Conservation (phyloP, 2,888 invertebrate genomes). For the Heteromyza rotundicornis region DNA sequence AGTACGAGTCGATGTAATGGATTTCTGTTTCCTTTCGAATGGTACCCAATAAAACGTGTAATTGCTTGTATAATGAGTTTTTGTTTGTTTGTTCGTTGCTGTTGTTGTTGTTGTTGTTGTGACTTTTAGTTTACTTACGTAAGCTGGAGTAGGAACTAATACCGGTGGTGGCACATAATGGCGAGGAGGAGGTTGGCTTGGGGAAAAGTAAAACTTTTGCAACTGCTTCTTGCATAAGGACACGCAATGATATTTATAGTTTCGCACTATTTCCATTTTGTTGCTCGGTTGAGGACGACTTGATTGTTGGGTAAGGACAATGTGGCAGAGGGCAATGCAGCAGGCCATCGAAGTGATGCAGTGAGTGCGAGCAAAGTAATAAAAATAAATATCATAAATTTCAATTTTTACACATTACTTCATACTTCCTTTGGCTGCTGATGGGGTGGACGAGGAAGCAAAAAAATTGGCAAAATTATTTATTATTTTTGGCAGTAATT, state of each 20-base stretch:
- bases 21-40: conserved; percentile 16
- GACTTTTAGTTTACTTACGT: conserved; percentile 4
- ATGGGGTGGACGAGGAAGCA: no score
- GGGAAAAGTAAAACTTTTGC: background rate
- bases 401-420: conserved; percentile 15
- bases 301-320: no score
- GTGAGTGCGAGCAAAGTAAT: conserved; percentile 16
- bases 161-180: no score
- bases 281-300: no score
- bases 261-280: conserved; percentile 21
- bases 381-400: conserved; percentile 19
- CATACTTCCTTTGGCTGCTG: no score
- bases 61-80: conserved; percentile 39
- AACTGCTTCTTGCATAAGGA: conserved; percentile 18
- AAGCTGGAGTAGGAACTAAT: no score
- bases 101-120: conserved; percentile 17
- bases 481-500: no score
- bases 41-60: conserved; percentile 38
- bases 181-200: background rate
- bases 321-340: background rate
- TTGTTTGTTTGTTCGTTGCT: conserved; percentile 17
- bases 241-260: conserved; percentile 25
- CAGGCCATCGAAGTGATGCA: conserved; percentile 7
- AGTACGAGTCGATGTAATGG: background rate
- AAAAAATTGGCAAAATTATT: no score